These are phyloP conservation scores for Indicator indicator DNA, from an alignment of 2,113 vertebrate species.

Conservation along the genomic window DNA sequence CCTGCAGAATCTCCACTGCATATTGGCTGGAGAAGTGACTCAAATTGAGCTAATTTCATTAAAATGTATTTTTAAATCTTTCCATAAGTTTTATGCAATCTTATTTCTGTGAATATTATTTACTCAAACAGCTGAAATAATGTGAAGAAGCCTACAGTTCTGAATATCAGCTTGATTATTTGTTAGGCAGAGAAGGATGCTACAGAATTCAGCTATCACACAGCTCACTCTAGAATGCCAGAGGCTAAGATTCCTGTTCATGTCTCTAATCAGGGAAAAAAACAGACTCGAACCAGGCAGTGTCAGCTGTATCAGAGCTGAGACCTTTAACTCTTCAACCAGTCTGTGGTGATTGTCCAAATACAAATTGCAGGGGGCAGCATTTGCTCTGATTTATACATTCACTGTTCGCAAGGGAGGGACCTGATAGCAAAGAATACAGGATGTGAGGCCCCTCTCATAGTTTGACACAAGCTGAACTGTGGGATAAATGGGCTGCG, in stretches of 20 bases:
- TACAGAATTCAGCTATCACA: background rate
- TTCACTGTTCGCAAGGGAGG: background rate
- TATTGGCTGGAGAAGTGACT: background rate
- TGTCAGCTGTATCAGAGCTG: background rate
- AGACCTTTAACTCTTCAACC: background rate
- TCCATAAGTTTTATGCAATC: background rate
- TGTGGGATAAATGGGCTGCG: background rate
- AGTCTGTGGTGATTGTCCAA: background rate
- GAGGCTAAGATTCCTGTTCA: background rate
- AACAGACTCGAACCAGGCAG: background rate
- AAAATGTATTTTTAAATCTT: background rate
- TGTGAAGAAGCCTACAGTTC: background rate
- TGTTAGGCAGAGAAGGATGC: background rate
- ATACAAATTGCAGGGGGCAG: background rate
- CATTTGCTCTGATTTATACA: background rate
- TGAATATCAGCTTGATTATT: background rate
- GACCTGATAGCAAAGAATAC: background rate
- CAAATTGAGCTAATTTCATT: background rate
- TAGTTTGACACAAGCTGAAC: background rate
- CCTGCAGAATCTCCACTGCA: background rate
- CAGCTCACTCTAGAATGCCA: background rate
- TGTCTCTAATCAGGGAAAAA: background rate
- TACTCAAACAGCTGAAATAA: background rate
- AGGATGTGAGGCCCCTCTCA: background rate
- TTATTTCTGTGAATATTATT: background rate